A percentile compares a stretch with the other conserved stretches of the same genome.
Evolutionary conservation across 1,140 invertebrate species (phyloP).

Genomic region (Littorina saxatilis): DNA sequence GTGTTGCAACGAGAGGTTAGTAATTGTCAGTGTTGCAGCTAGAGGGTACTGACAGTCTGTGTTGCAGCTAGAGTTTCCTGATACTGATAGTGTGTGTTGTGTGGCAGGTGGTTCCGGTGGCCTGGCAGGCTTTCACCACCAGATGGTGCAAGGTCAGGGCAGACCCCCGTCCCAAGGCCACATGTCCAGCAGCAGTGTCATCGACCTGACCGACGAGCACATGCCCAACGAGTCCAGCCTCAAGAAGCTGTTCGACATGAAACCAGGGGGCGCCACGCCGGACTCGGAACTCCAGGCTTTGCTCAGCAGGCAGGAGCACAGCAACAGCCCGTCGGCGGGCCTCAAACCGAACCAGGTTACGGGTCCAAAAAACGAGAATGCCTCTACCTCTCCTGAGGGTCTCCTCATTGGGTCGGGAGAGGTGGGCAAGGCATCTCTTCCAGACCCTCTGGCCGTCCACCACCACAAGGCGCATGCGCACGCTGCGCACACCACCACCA

Average conservation of each 20-base stretch:
- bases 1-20: too few species aligned
- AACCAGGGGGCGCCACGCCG: constrained; percentile 28
- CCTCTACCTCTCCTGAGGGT: constrained; percentile 71
- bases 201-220: constrained; percentile 63
- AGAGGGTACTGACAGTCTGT: too few species aligned
- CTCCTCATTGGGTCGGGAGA: constrained; percentile 69
- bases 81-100: too few species aligned
- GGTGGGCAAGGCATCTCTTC: constrained; percentile 52
- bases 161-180: constrained; percentile 36
- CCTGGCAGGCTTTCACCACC: constrained; percentile 24
- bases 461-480: constrained; percentile 29
- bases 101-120: constrained; percentile 39
- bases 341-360: constrained; percentile 47
- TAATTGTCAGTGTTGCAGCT: too few species aligned
- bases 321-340: constrained; percentile 39
- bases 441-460: constrained; percentile 25
- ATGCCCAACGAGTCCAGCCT: constrained; percentile 66
- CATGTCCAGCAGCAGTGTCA: constrained; percentile 47
- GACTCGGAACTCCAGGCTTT: constrained; percentile 44
- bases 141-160: constrained; percentile 31
- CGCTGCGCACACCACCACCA: constrained; percentile 29
- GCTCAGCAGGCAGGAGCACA: constrained; percentile 32
- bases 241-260: constrained; percentile 66
- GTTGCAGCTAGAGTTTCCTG: too few species aligned
- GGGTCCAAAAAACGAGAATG: constrained; percentile 71